These are phyloP conservation scores for Drosophila sordidula DNA, from an alignment of 2,888 invertebrate genomes.

Conservation along the genomic window DNA sequence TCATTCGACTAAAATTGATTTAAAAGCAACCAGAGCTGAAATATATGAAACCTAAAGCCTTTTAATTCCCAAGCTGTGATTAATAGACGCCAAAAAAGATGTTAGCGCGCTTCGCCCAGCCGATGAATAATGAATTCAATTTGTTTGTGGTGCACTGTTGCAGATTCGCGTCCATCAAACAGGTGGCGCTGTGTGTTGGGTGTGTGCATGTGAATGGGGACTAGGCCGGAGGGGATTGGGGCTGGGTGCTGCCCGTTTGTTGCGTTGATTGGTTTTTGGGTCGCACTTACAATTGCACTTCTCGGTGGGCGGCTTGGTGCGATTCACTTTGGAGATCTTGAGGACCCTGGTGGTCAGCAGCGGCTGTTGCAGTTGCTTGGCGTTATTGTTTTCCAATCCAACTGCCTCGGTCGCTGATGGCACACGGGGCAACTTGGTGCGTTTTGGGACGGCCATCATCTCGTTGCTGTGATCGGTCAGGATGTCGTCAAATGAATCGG, in stretches of 20 bases:
- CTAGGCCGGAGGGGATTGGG: neutral
- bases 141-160: slow-evolving; percentile 8
- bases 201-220: neutral
- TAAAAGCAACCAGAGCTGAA: no score
- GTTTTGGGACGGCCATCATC: neutral
- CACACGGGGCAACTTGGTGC: neutral
- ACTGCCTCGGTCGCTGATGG: no score
- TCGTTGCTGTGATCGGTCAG: slow-evolving; percentile 15
- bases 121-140: no score
- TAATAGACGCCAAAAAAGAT: no score
- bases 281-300: slow-evolving; percentile 28
- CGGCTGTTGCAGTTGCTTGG: no score
- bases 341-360: neutral
- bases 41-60: no score
- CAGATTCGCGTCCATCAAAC: slow-evolving; percentile 9
- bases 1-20: no score
- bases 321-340: neutral
- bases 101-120: no score
- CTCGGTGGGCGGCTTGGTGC: neutral
- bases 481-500: slow-evolving; percentile 59
- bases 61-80: no score
- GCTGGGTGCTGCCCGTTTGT: neutral
- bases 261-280: slow-evolving; percentile 4
- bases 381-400: neutral
- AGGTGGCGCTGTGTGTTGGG: slow-evolving; percentile 5